A percentile compares a stretch with the other conserved stretches of the same genome.
phyloP scores from a whole-genome alignment of 2,113 vertebrate genomes.

The Pholis gunnellus region DNA sequence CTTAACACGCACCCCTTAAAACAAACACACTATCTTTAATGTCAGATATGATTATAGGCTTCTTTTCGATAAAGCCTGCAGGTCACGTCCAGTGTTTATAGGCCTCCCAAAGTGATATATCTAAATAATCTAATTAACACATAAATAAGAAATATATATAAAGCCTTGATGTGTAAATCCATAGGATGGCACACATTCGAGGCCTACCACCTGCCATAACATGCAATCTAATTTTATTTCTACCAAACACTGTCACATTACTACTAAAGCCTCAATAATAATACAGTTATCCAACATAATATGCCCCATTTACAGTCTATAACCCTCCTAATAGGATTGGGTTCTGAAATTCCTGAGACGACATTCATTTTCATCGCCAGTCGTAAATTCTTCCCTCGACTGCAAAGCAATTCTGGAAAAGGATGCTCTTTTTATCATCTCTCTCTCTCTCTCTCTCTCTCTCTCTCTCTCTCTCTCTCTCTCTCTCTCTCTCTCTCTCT shows the following conservation, averaged over 20 bases:
- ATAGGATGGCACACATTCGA: constrained; percentile 8
- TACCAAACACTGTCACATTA: constrained; percentile 8
- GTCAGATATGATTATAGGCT: not conserved
- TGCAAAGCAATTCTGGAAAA: constrained; percentile 50
- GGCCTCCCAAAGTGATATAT: not conserved
- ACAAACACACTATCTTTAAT: not conserved
- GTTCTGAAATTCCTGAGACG: constrained; percentile 26
- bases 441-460: not conserved
- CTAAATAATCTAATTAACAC: not conserved
- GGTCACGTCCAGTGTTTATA: constrained; percentile 6
- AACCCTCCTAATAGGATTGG: constrained; percentile 37
- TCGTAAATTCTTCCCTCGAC: constrained; percentile 61
- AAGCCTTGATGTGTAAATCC: constrained; percentile 2
- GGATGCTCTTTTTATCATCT: constrained; percentile 25
- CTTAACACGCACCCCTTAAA: not conserved
- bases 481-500: constrained; percentile 6
- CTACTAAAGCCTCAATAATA: constrained; percentile 1
- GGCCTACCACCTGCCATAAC: constrained; percentile 35
- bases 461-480: not conserved
- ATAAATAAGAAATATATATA: constrained; percentile 12
- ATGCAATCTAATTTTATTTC: constrained; percentile 18
- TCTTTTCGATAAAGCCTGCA: constrained; percentile 20
- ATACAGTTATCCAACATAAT: constrained; percentile 7
- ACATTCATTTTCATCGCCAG: constrained; percentile 37
- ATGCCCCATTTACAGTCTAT: constrained; percentile 16